These are phyloP conservation scores for Byasa hedistus DNA, from an alignment of 2,888 invertebrate genomes.

Conservation along the genomic window DNA sequence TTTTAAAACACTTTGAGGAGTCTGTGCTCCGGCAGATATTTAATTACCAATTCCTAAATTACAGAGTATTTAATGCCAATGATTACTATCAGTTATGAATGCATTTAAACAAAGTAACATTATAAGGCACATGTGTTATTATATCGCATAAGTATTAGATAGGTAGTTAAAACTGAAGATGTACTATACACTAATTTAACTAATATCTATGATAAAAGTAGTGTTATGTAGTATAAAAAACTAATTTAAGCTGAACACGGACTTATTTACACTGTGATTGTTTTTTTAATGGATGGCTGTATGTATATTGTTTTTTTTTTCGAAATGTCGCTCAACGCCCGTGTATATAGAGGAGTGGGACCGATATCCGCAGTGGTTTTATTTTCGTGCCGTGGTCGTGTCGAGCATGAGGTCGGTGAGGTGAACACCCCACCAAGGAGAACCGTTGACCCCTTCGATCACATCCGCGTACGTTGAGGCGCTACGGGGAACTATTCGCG, in stretches of 20 bases:
- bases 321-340: constrained; percentile 4
- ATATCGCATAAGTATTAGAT: too few species aligned
- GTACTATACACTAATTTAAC: too few species aligned
- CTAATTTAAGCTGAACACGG: neutral
- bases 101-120: too few species aligned
- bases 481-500: constrained; percentile 36
- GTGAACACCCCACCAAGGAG: constrained; percentile 77
- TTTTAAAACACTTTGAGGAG: too few species aligned
- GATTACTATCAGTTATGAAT: too few species aligned
- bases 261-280: neutral
- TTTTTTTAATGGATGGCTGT: neutral
- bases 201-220: too few species aligned
- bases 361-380: constrained; percentile 38
- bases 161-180: too few species aligned
- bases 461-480: constrained; percentile 58
- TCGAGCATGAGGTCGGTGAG: constrained; percentile 65
- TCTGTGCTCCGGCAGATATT: too few species aligned
- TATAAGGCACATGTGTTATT: too few species aligned
- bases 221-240: too few species aligned
- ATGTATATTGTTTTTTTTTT: constrained; percentile 1
- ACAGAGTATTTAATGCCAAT: too few species aligned
- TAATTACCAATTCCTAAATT: too few species aligned
- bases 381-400: constrained; percentile 38
- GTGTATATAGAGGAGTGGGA: constrained; percentile 26
- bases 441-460: constrained; percentile 69